Base-by-base conservation (phyloP, 1,140 invertebrate species). In the Rhagoletis zephyria region DNA sequence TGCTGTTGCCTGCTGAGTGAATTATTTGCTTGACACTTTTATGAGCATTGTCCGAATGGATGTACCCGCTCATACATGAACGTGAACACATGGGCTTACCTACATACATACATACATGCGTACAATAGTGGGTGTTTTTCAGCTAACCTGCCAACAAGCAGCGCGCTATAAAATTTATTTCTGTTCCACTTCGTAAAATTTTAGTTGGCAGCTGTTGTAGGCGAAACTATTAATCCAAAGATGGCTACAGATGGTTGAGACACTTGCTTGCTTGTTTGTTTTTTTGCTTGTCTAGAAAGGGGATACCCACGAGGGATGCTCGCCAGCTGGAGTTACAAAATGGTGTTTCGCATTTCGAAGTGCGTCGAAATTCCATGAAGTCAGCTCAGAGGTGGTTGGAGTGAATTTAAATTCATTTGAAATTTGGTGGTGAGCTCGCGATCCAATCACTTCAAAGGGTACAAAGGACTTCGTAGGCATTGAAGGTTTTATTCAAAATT, bases 21-120 rank as follows among this genome's bases (percentile, higher is more conserved):
- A 51, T 81, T 81, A 81, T 56, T 81, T 14, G 74, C 74, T 9
- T 56, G 74, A 56, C 74, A 56, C 74, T 81, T 51, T 81, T 56
- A 81, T 81, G 74, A 81, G 74, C 30, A 48, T 1, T 56, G 51
- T 56, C 51, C 51, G 51, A 56, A 63, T 63, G 12, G 7, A 63
- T 16, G 61, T 16, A 14, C 16, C 9, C 16, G 12, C 7, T 14
- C 16, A 14, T 63, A 5, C 12, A 5, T n/a, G 2, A 4, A 1
- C 16, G n/a, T 63, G 61, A 63, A 63, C 12, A 4, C 1, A 63
- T 63, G n/a, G 9, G n/a, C 4, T 7, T 16, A 4, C 12, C 4
- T 4, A 63, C 12, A 14, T 16, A 4, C 12, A n/a, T 4, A 63
- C 12, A n/a, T 63, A 7, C 7, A 63, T 63, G n/a, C 61, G n/a